Conservation (phyloP, 2,888 invertebrate genomes). For the Quadroppia sp. region DNA sequence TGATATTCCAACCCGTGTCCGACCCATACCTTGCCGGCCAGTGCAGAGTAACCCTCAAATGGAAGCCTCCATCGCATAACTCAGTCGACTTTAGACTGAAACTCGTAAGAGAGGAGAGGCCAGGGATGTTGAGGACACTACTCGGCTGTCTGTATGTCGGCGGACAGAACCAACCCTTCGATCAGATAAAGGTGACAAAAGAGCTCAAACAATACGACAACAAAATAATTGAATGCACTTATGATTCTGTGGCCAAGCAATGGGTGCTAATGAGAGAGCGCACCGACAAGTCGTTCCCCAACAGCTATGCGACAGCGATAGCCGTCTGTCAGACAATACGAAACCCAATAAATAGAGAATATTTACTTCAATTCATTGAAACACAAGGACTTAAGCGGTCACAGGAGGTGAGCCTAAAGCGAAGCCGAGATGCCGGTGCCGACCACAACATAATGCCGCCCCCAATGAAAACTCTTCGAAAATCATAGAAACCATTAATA, state of each 20-base stretch:
- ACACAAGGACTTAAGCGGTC: conserved; percentile 59
- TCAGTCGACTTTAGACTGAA: conserved; percentile 91
- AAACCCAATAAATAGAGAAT: conserved; percentile 78
- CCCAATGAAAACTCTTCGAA: conserved; percentile 24
- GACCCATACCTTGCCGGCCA: conserved; percentile 80
- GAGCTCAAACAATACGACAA: conserved; percentile 72
- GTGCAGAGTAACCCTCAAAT: conserved; percentile 82
- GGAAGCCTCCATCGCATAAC: conserved; percentile 92
- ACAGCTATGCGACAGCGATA: conserved; percentile 51
- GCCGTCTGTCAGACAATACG: conserved; percentile 78
- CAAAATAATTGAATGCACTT: conserved; percentile 87
- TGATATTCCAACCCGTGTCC: conserved; percentile 90
- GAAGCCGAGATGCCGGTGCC: not conserved
- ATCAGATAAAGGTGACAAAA: conserved; percentile 70
- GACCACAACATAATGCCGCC: conserved; percentile 40
- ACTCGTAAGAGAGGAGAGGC: conserved; percentile 67
- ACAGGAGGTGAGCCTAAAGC: no score
- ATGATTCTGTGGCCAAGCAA: conserved; percentile 57
- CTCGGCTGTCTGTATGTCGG: conserved; percentile 71
- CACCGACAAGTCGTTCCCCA: conserved; percentile 72
- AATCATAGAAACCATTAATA: not conserved
- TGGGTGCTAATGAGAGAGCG: conserved; percentile 95
- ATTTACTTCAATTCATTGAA: conserved; percentile 69
- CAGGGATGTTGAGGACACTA: conserved; percentile 65
- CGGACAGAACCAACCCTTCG: conserved; percentile 64